phyloP scores from a whole-genome alignment of 2,797 vertebrate species.

The Falco naumanni region DNA sequence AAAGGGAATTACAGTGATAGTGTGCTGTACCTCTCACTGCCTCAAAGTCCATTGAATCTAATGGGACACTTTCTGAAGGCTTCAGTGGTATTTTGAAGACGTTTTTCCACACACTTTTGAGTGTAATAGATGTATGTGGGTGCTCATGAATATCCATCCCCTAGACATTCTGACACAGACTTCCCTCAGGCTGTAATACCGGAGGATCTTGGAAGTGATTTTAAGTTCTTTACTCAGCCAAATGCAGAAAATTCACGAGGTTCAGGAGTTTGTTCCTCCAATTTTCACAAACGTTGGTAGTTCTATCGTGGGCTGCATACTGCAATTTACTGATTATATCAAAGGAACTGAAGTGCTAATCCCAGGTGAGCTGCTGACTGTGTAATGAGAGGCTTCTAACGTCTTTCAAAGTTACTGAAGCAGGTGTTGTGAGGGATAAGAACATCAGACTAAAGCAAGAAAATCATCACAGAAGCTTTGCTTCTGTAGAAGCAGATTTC shows the following conservation, averaged over 20 bases:
- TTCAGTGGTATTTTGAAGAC: not conserved
- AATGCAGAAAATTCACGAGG: slow-evolving; percentile 15
- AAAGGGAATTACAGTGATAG: not conserved
- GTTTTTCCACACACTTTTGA: not conserved
- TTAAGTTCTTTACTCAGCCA: slow-evolving; percentile 6
- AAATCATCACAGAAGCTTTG: not conserved
- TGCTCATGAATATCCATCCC: not conserved
- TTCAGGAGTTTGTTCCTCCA: slow-evolving; percentile 13
- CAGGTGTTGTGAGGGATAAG: slow-evolving; percentile 59
- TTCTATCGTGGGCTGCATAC: not conserved
- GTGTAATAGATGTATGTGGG: not conserved
- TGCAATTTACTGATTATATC: slow-evolving; percentile 49
- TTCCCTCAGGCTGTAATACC: not conserved
- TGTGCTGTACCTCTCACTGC: not conserved
- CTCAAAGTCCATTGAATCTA: not conserved
- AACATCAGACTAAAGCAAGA: slow-evolving; percentile 8
- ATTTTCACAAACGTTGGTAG: slow-evolving; percentile 4
- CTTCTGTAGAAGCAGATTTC: slow-evolving; percentile 6
- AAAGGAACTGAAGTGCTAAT: slow-evolving; percentile 46
- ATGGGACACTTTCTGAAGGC: not conserved
- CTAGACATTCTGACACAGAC: not conserved
- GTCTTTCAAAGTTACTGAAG: slow-evolving; percentile 42
- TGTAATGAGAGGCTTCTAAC: slow-evolving; percentile 38
- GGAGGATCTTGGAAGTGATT: slow-evolving; percentile 22
- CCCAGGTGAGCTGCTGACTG: not conserved